Evolutionary conservation across 2,888 invertebrate species (phyloP), one percentile per base, ranked within the genome.

Genomic region (Celastrina argiolus): DNA sequence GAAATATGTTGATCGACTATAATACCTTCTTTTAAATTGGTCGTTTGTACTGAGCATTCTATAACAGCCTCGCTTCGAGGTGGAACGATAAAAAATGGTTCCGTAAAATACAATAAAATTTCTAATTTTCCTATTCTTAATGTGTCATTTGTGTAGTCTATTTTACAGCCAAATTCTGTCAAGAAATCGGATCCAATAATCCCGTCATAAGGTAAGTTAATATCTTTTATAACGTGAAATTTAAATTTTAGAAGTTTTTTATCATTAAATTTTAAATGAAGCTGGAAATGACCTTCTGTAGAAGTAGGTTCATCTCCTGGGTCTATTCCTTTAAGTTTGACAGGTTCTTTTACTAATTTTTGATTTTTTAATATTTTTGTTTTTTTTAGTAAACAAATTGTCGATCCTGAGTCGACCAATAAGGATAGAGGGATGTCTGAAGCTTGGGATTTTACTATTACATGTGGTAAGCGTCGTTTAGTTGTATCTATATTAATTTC

Each of bases 151-250:
- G 26, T 69, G 10, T 69, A 69, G 63, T 68, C 69, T 16, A 69
- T 67, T 8, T 66, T 67, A 7, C 67, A 69, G 5, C 63, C 56
- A 22, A 56, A 28, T 8, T 42, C 12, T 0, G 39, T 70, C 0
- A 72, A 65, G 0, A 74, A 28, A 26, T 75, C 74, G 6, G 66
- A 66, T 0, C 74, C 72, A 1, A 74, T 71, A 12, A 73, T 74
- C 12, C 73, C 74, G 56, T 74, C 73, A 59, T 73, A 74, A 8
- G 73, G 70, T 16, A 74, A 56, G 26, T 70, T 56, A 22, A 72
- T 68, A 0, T 69, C 4, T 1, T 70, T 39, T 14, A 72, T 65
- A 1, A 74, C 70, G 34, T 75, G 74, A 28, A 74, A 72, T 67
- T 68, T 68, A 36, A 41, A 41, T 67, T 5, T 6, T 8, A 51